A percentile compares a stretch with the other conserved stretches of the same genome.
Evolutionary conservation across 1,140 invertebrate genomes (phyloP).

Genomic region (Sycophila sp.): DNA sequence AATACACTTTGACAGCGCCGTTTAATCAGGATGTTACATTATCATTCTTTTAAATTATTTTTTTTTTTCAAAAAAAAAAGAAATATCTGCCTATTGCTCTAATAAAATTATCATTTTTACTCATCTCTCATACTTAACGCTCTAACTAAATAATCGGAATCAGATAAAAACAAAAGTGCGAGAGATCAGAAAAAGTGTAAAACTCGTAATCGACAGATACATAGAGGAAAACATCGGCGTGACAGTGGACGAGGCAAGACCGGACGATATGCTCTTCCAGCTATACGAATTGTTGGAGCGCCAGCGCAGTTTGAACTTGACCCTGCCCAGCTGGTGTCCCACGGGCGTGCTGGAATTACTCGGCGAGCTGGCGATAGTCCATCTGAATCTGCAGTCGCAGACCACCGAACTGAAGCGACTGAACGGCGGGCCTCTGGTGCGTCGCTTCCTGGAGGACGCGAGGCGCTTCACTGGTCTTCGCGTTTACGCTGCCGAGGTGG

Average conservation of each 20-base stretch:
- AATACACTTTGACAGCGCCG: too few relatives aligned
- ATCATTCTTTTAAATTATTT: background rate
- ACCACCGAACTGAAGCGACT: background rate
- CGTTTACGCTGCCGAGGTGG: conserved; percentile 9
- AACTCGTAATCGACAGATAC: background rate
- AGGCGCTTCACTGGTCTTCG: background rate
- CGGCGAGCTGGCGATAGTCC: background rate
- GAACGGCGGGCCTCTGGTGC: conserved; percentile 12
- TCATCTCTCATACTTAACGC: too few relatives aligned
- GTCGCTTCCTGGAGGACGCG: background rate
- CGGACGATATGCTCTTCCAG: background rate
- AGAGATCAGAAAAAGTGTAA: background rate
- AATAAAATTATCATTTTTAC: background rate
- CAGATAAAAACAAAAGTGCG: background rate
- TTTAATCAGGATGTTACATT: too few relatives aligned
- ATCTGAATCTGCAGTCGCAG: conserved; percentile 5
- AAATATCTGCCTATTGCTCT: background rate
- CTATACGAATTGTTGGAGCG: conserved; percentile 7
- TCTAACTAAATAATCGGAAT: background rate
- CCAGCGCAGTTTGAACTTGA: background rate
- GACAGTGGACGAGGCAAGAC: background rate
- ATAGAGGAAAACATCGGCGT: background rate
- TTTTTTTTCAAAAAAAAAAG: background rate
- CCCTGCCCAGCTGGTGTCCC: conserved; percentile 17
- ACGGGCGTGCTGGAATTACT: conserved; percentile 10